Conservation (phyloP, 2,888 invertebrate species). For the Lydus trimaculatus region DNA sequence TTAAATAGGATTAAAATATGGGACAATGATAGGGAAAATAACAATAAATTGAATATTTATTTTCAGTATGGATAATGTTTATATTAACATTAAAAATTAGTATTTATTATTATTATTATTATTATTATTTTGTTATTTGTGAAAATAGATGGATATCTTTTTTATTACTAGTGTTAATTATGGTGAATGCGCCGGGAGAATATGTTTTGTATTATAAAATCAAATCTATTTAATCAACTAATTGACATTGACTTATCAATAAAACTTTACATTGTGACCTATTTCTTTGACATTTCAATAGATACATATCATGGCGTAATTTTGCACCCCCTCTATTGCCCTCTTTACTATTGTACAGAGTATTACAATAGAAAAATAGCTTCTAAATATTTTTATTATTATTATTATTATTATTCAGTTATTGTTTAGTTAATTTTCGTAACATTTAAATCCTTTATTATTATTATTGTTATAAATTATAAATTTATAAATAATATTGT, state of each 20-base stretch:
- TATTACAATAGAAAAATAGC: background rate
- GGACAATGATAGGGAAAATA: background rate
- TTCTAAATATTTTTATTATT: background rate
- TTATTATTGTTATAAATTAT: no score
- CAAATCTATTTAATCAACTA: slow-evolving; percentile 17
- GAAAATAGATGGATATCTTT: background rate
- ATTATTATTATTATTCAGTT: background rate
- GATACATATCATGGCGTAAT: slow-evolving; percentile 12
- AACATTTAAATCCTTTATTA: no score
- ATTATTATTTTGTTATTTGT: no score
- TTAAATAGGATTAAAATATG: background rate
- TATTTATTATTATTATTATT: background rate
- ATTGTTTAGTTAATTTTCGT: no score
- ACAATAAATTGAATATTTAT: no score
- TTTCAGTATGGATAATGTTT: background rate
- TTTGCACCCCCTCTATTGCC: background rate
- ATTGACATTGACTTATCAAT: slow-evolving; percentile 18
- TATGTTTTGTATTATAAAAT: background rate
- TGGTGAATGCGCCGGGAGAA: slow-evolving; percentile 28
- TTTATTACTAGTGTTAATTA: background rate
- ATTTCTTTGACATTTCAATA: slow-evolving; percentile 18
- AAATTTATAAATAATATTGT: no score
- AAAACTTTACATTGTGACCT: slow-evolving; percentile 11
- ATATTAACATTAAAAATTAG: background rate
- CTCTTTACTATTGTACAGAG: background rate